Percentiles rank a stretch among this genome's conserved stretches.
Evolutionary conservation across 2,797 vertebrate genomes (phyloP).

Genomic region (Arnoldichthys spilopterus): DNA sequence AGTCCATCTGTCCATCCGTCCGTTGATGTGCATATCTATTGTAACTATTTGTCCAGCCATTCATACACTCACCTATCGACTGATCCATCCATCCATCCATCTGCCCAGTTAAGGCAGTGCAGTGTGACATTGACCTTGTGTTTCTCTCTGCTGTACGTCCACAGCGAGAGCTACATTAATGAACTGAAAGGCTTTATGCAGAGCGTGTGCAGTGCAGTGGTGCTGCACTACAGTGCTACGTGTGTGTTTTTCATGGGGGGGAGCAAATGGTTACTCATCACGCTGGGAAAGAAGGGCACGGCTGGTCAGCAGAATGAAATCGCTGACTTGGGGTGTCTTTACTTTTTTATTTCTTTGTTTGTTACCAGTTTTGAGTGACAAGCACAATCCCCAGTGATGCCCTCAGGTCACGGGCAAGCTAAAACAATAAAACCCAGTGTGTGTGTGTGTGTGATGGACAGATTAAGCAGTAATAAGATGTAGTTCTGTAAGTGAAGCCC

Average conservation of each 20-base stretch:
- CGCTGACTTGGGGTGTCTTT: constrained; percentile 65
- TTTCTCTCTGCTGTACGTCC: too few relatives aligned
- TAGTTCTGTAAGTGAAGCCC: background rate
- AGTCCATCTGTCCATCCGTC: too few relatives aligned
- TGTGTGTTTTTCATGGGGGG: constrained; percentile 55
- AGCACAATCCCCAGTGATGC: constrained; percentile 61
- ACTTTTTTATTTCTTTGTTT: constrained; percentile 67
- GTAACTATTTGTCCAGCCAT: too few relatives aligned
- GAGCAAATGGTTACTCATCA: constrained; percentile 68
- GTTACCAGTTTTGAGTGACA: constrained; percentile 74
- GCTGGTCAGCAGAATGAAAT: constrained; percentile 74
- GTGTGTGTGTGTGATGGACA: constrained; percentile 17
- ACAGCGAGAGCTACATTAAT: too few relatives aligned
- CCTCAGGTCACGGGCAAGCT: constrained; percentile 40
- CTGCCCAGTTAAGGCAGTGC: too few relatives aligned
- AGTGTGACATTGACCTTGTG: too few relatives aligned
- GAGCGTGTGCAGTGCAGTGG: too few relatives aligned
- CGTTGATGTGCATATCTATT: too few relatives aligned
- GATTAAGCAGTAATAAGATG: constrained; percentile 40
- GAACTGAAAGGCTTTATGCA: too few relatives aligned
- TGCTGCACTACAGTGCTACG: too few relatives aligned
- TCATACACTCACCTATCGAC: too few relatives aligned
- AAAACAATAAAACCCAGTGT: constrained; percentile 40
- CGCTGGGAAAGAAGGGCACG: constrained; percentile 55
- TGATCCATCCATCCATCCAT: background rate